Conservation (phyloP, 23 tunicate genomes). For the Pegea sp. region DNA sequence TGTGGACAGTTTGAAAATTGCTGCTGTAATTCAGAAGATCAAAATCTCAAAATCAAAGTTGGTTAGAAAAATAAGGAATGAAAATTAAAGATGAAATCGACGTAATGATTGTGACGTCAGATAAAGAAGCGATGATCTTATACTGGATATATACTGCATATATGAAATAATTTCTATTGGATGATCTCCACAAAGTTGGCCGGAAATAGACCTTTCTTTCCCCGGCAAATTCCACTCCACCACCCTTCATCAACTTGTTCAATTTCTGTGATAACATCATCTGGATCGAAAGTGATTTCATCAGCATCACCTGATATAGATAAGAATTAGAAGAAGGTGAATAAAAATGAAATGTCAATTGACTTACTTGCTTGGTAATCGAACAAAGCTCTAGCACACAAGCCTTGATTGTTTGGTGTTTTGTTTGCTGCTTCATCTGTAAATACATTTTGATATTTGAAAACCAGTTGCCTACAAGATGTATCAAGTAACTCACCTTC, state of each 20-base stretch:
- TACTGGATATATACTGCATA: too few relatives aligned
- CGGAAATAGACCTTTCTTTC: conserved; percentile 75
- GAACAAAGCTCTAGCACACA: conserved; percentile 69
- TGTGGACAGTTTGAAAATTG: too few relatives aligned
- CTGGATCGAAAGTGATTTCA: conserved; percentile 97
- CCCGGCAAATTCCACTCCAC: conserved; percentile 84
- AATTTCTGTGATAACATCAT: conserved; percentile 80
- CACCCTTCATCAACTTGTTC: conserved; percentile 93
- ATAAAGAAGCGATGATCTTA: too few relatives aligned
- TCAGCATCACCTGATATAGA: conserved; percentile 45
- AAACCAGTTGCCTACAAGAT: too few relatives aligned
- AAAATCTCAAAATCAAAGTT: too few relatives aligned
- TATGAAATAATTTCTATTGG: conserved; percentile 9
- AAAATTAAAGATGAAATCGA: too few relatives aligned
- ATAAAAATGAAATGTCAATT: not conserved
- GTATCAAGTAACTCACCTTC: conserved; percentile 10
- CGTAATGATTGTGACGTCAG: too few relatives aligned
- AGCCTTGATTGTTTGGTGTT: too few relatives aligned
- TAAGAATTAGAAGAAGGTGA: not conserved
- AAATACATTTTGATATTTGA: too few relatives aligned
- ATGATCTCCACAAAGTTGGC: conserved; percentile 92
- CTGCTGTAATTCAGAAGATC: too few relatives aligned
- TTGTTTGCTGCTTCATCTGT: too few relatives aligned
- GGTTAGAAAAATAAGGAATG: too few relatives aligned
- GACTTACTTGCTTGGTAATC: conserved; percentile 90